Conservation (phyloP, 1,140 invertebrate species). For the Halesus radiatus region DNA sequence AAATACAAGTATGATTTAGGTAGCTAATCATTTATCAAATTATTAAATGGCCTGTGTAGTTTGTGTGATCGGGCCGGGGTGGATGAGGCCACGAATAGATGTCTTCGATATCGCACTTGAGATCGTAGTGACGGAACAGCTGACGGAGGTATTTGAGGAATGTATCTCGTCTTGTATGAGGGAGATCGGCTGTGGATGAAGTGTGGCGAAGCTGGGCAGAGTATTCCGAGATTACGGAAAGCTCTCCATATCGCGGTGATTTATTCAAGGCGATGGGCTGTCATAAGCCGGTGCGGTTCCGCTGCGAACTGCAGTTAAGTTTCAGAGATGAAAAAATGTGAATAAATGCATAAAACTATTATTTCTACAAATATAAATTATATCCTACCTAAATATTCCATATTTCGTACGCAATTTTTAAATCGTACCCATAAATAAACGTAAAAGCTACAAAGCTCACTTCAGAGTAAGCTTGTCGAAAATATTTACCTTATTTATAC, state of each 20-base stretch:
- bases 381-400: too few relatives aligned
- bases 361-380: too few relatives aligned
- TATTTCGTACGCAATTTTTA: too few relatives aligned
- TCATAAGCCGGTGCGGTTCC: conserved; percentile 1
- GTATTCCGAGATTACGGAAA: conserved; percentile 9
- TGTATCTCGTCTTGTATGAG: neutral
- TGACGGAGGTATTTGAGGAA: conserved; percentile 28
- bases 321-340: neutral
- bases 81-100: conserved; percentile 2
- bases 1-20: conserved; percentile 12
- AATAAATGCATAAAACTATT: too few relatives aligned
- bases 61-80: neutral
- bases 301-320: neutral
- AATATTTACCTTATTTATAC: too few relatives aligned
- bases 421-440: too few relatives aligned
- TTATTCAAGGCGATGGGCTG: neutral
- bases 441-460: too few relatives aligned
- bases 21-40: conserved; percentile 21
- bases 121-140: conserved; percentile 1
- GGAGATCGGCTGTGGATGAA: neutral
- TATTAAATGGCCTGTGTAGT: conserved; percentile 10
- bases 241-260: conserved; percentile 19
- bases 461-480: too few relatives aligned
- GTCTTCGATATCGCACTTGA: conserved; percentile 9
- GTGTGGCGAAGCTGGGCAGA: neutral